Base-by-base conservation (phyloP, 2,888 invertebrate genomes). In the Habrosyne pyritoides region DNA sequence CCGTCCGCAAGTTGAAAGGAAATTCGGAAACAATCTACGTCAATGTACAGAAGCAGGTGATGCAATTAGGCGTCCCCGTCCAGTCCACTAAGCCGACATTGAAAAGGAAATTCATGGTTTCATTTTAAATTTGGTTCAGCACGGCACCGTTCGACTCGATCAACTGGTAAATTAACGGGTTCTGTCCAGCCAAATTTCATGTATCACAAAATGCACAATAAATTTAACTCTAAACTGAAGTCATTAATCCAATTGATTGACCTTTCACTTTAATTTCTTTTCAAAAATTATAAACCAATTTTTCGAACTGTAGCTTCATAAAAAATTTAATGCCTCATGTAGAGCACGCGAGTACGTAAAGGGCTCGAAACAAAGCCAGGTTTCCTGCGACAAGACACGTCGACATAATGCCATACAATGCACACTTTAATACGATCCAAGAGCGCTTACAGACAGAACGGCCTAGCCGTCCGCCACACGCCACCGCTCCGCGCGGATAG, bases 311-410 rank as follows among this genome's bases (percentile, higher is more conserved):
- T 30, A 30, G 30, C 1, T 30, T 53, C 18, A 47, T 46, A 36
- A 53, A 52, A 54, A 22, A 28, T 52, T 10, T 21, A 24, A 53
- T 53, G 22, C 53, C 18, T 50, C 22, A 5, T 24, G 22, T 53
- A 5, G 47, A 51, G 22, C 51, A 56, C 18, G 18, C 21, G 42
- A 48, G n/a, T 12, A 30, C 3, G 33, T 50, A 52, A 24, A 56
- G 14, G 26, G 49, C 53, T 52, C 33, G 21, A 6, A 21, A 12
- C n/a, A n/a, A 46, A 33, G 52, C 42, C 30, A 47, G 53, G 48
- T 49, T 59, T 64, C 52, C 55, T 52, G 48, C 47, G 48, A 57
- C 36, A 46, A 54, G 46, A 33, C 42, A 53, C 48, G 61, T 55
- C 30, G 14, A 18, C 28, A 54, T 57, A 56, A 59, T 59, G 53